Base-by-base conservation (phyloP, 2,888 invertebrate species). In the Cataglyphis altisquamis region DNA sequence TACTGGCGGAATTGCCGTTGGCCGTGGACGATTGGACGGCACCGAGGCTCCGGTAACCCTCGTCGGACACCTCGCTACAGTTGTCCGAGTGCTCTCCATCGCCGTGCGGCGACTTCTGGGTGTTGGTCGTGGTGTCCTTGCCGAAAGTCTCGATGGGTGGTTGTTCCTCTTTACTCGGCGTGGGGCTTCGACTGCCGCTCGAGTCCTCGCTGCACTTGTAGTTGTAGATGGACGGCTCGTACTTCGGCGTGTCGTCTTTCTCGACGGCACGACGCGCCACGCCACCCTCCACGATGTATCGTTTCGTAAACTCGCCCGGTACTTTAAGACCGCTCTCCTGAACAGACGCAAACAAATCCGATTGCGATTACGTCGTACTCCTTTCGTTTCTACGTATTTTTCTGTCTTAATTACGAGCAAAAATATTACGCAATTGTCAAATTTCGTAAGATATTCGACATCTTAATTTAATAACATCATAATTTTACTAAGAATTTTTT, bases 51-150 rank as follows among this genome's bases (percentile, higher is more conserved):
- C 98, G 96, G 94, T 98, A 98, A 0, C 98, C 98, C 92, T 98
- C 98, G 94, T 98, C 98, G 39, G 97, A 98, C 36, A 98, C 97
- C 94, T 98, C 98, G 82, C 97, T 97, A 12, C 97, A 97, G 90
- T 97, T 97, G 93, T 98, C 97, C 77, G 97, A 94, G 81, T 94
- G 94, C 63, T 94, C 94, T 57, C 93, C 93, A 75, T 94, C 94
- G 73, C 88, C 93, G 67, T 93, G 93, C 3, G 92, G 92, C 5
- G 93, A 92, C 85, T 93, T 93, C 18, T 86, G 82, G 9, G 72
- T 82, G 39, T 80, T 86, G 0, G 62, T 83, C 25, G 81, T 77
- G 21, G 83, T 85, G 67, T 94, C 94, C 82, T 93, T 93, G 66
- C 82, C 87, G 73, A 93, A 93, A 45, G 89, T 91, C 74, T 93